phyloP scores from a whole-genome alignment of 2,888 invertebrate genomes.

The Tenthredo scrophulariae region DNA sequence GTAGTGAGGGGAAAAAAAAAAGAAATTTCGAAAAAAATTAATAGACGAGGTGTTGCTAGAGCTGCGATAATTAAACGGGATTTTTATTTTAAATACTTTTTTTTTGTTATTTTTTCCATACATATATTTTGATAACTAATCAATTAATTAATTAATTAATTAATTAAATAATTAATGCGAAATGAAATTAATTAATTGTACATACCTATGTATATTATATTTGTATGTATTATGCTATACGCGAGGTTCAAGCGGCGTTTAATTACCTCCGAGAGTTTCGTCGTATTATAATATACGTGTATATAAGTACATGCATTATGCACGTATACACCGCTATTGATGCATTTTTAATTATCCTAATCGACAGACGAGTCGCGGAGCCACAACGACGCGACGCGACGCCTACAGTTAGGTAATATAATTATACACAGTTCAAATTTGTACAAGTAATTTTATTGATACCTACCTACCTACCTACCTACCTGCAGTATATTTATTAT shows the following conservation, averaged over 20 bases:
- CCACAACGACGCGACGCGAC: background rate
- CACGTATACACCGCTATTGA: background rate
- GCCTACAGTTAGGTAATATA: background rate
- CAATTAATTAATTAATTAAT: constrained; percentile 5
- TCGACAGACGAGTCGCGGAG: background rate
- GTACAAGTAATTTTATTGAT: background rate
- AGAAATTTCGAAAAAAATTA: background rate
- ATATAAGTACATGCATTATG: background rate
- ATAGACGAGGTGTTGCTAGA: constrained; percentile 10
- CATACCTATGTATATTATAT: background rate
- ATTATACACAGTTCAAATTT: background rate
- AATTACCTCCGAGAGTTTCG: background rate
- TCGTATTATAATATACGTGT: background rate
- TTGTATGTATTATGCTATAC: background rate
- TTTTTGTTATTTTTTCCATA: background rate
- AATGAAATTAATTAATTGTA: background rate
- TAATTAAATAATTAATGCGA: background rate
- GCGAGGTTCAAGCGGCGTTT: constrained; percentile 2
- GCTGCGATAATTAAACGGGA: background rate
- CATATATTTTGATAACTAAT: constrained; percentile 5
- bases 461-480: background rate
- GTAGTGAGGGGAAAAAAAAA: background rate
- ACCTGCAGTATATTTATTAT: background rate
- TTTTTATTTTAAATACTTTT: background rate
- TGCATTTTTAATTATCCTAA: constrained; percentile 29